phyloP scores from a whole-genome alignment of 2,888 invertebrate species.

The Rhimphoctona megacephalus region DNA sequence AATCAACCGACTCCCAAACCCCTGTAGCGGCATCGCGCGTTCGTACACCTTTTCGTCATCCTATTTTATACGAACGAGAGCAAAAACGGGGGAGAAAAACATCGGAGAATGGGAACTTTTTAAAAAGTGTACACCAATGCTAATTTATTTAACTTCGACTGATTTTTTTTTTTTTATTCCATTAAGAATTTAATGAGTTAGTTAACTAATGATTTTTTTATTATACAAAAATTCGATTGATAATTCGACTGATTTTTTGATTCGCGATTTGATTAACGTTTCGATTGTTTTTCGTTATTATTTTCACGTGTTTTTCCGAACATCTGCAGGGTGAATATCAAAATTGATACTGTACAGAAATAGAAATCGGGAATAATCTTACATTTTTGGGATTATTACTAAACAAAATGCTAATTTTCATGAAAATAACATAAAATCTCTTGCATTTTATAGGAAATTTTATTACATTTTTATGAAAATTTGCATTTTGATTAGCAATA shows the following conservation, averaged over 20 bases:
- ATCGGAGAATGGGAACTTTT: not conserved
- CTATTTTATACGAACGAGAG: slow-evolving; percentile 6
- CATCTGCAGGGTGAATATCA: too few relatives aligned
- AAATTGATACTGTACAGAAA: too few relatives aligned
- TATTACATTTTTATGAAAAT: too few relatives aligned
- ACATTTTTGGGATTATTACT: too few relatives aligned
- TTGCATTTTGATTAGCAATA: too few relatives aligned
- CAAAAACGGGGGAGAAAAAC: not conserved
- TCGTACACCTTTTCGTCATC: slow-evolving; percentile 12
- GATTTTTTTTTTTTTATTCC: not conserved
- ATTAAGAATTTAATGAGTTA: not conserved
- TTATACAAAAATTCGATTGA: not conserved
- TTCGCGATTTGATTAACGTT: not conserved
- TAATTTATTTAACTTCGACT: not conserved
- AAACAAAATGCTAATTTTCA: too few relatives aligned
- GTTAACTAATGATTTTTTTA: not conserved
- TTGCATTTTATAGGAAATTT: too few relatives aligned
- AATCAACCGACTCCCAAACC: slow-evolving; percentile 15
- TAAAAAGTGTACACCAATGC: not conserved
- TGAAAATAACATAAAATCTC: too few relatives aligned
- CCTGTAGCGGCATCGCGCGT: slow-evolving; percentile 20
- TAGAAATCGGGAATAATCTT: too few relatives aligned
- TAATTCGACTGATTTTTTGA: too few relatives aligned
- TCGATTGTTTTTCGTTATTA: not conserved
- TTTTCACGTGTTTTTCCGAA: not conserved